phyloP scores from a whole-genome alignment of 2,797 vertebrate genomes.

The Poeciliopsis turneri region DNA sequence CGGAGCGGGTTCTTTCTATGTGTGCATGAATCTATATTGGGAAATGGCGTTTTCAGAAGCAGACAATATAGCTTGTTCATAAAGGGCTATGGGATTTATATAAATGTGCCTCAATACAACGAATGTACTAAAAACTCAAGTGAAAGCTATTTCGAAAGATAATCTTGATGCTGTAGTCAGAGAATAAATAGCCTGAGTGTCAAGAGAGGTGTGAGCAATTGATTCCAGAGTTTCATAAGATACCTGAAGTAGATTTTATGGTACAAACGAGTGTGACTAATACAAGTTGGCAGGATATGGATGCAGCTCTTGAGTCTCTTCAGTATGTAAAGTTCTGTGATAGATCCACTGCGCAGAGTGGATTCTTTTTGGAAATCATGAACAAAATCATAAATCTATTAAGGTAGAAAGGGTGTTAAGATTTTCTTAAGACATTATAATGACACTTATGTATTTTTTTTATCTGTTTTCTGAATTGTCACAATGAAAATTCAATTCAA shows the following conservation, averaged over 20 bases:
- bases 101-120: neutral
- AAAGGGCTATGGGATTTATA: neutral
- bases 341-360: neutral
- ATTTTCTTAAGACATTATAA: neutral
- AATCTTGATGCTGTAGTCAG: neutral
- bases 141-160: neutral
- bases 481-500: neutral
- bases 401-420: neutral
- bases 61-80: slow-evolving; percentile 24
- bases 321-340: neutral
- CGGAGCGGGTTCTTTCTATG: slow-evolving; percentile 24
- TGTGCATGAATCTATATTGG: slow-evolving; percentile 3
- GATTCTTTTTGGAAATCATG: neutral
- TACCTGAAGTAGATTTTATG: neutral
- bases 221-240: neutral
- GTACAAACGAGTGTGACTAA: neutral
- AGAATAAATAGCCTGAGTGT: neutral
- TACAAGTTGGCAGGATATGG: neutral
- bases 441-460: neutral
- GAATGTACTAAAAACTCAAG: neutral
- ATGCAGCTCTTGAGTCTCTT: neutral
- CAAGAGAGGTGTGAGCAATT: neutral
- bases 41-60: slow-evolving; percentile 24
- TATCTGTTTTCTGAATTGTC: neutral
- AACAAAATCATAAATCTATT: neutral